Base-by-base conservation (phyloP, 64 coral and sea anemone species). In the Acropora yongei region DNA sequence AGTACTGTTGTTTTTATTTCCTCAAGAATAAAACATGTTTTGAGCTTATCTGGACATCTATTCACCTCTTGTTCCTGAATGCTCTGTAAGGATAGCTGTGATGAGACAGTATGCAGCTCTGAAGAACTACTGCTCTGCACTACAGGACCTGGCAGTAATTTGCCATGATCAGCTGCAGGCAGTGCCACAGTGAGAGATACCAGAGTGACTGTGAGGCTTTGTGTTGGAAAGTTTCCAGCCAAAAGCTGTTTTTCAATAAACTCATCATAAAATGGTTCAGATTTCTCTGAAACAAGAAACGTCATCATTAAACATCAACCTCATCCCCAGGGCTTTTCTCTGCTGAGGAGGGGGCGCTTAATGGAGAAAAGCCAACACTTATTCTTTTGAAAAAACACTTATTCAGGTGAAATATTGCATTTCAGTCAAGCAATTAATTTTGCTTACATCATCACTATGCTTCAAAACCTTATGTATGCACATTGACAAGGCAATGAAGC, bases 161-260 rank as follows among this genome's bases (percentile, higher is more conserved):
- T 61, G 12, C 12, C 58, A 76, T 99, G 97, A 49, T 99, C 97
- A 74, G 97, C 81, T 13, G 78, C 88, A 51, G 84, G 89, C 57
- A 99, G 87, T 1, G 74, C 86, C 13, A 96, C 61, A 74, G 78
- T 68, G 1, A 89, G 57, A 57, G 94, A 96, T 51, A 94, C 6
- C 57, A 99, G 30, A 3, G 97, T 92, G 44, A 94, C 88, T 42
- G 63, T 83, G 39, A 92, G 20, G 20, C 96, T 46, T 40, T 88
- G 91, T 48, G 74, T 88, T n/a, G 91, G 89, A 57, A 96, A 91
- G 60, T 96, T 99, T 50, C 97, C 91, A 55, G 97, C 94, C 41
- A 99, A 51, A 50, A 99, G 89, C 75, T 99, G 97, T 58, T 96
- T 95, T 67, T 96, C 94, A 19, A 99, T 87, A 89, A 99, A 99